Percentiles rank a stretch among this genome's conserved stretches.
phyloP scores from a whole-genome alignment of 2,888 invertebrate species.

The Mantis religiosa region DNA sequence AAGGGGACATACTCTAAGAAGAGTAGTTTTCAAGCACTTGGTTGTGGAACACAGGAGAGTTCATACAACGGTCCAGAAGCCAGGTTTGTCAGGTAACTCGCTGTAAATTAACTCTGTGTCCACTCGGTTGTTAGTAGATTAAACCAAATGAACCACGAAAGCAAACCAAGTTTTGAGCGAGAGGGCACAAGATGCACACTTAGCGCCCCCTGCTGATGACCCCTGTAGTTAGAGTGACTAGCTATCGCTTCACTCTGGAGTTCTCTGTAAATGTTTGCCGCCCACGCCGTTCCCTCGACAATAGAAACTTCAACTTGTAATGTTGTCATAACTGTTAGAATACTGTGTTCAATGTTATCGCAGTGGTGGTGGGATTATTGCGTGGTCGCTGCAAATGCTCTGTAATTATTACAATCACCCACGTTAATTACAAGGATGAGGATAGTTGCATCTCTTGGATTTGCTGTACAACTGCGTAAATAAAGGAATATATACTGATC shows the following conservation, averaged over 20 bases:
- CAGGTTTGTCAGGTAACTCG: neutral
- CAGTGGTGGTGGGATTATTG: neutral
- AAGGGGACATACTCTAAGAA: too few species aligned
- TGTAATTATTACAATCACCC: neutral
- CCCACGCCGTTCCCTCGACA: neutral
- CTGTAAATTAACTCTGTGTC: neutral
- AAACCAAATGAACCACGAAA: neutral
- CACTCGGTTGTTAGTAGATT: neutral
- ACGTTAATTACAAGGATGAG: neutral
- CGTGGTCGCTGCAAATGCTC: neutral
- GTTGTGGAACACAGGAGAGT: neutral
- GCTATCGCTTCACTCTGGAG: neutral
- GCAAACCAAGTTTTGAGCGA: neutral
- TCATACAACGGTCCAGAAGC: neutral
- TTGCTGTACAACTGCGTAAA: neutral
- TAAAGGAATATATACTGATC: too few species aligned
- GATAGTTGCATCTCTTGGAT: neutral
- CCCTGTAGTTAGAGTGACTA: neutral
- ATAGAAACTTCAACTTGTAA: neutral
- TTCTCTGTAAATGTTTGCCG: neutral
- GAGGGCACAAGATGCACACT: neutral
- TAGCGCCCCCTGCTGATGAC: neutral
- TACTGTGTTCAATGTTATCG: neutral
- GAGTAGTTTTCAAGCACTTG: too few species aligned
- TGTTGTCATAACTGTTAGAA: neutral